phyloP scores from a whole-genome alignment of 1,140 invertebrate genomes.

The Neodiprion pinetum region DNA sequence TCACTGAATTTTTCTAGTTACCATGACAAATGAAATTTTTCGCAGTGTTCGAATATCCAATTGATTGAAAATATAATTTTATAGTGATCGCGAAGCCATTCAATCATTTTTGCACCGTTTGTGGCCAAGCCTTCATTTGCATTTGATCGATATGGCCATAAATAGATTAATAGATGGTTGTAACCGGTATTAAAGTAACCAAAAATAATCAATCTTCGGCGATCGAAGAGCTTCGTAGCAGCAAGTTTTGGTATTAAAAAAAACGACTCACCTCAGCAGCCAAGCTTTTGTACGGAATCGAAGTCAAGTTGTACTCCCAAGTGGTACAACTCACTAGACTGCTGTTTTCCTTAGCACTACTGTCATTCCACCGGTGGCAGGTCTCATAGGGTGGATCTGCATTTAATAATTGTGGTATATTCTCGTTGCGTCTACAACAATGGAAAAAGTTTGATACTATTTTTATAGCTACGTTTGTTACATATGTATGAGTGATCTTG shows the following conservation, averaged over 20 bases:
- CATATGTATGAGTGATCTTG: too few species aligned
- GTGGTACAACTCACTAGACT: conserved; percentile 39
- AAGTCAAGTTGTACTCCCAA: conserved; percentile 64
- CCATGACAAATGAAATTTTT: too few species aligned
- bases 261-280: conserved; percentile 56
- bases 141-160: neutral
- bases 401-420: conserved; percentile 39
- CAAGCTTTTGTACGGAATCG: conserved; percentile 60
- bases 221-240: neutral
- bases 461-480: neutral
- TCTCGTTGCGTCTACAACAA: conserved; percentile 42
- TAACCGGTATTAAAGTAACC: too few species aligned
- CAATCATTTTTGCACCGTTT: neutral
- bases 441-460: neutral
- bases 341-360: conserved; percentile 36
- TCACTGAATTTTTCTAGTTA: too few species aligned
- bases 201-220: neutral
- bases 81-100: neutral
- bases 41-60: too few species aligned
- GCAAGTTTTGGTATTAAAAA: neutral
- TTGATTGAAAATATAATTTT: too few species aligned
- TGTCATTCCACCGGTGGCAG: conserved; percentile 40
- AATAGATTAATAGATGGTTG: neutral
- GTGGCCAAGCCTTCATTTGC: neutral
- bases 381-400: conserved; percentile 54